Evolutionary conservation across 2,113 vertebrate species (phyloP), one percentile per base, ranked within the genome.

Genomic region (Strix uralensis): DNA sequence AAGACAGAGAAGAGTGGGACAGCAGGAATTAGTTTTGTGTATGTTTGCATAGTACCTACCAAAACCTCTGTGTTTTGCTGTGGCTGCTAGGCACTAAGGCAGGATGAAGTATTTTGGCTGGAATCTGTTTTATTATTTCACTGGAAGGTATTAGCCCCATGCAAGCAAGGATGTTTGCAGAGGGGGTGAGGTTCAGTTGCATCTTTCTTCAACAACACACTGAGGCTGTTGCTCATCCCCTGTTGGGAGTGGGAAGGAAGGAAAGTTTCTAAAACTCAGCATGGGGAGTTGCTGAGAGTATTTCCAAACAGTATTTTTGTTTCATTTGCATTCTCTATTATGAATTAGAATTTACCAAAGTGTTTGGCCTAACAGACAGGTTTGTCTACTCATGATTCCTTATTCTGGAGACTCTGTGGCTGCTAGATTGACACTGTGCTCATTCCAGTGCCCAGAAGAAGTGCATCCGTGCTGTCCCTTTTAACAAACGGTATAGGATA

Each of bases 61-160:
- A 52, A 72, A 36, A 5, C 17, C 30, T 57, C 27, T 51, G 1
- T 1, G 0, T 81, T 81, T 78, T 78, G 40, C 25, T 2, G 1
- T 30, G 58, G 11, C 30, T 86, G 29, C 9, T 19, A 30, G 22
- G n/a, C 20, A 11, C 27, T 34, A 30, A 66, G 36, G 38, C 10
- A 55, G 8, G 7, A 27, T 62, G 42, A 70, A 92, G 14, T 66
- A 30, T 81, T 93, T 87, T 69, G 40, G 23, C 36, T 90, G 78
- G 49, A 70, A 78, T 81, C 32, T 47, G 9, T 59, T 62, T 40
- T 46, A 46, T 66, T 70, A 40, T 88, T 71, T 78, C 51, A 22
- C 23, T 58, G 51, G 42, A 25, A 92, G 46, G 11, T 29, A 4
- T 49, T 46, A 5, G 67, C 26, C 23, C 44, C 20, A 7, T 42